These are phyloP conservation scores for Pyrgilauda ruficollis DNA, from an alignment of 2,113 vertebrate genomes.

Conservation along the genomic window DNA sequence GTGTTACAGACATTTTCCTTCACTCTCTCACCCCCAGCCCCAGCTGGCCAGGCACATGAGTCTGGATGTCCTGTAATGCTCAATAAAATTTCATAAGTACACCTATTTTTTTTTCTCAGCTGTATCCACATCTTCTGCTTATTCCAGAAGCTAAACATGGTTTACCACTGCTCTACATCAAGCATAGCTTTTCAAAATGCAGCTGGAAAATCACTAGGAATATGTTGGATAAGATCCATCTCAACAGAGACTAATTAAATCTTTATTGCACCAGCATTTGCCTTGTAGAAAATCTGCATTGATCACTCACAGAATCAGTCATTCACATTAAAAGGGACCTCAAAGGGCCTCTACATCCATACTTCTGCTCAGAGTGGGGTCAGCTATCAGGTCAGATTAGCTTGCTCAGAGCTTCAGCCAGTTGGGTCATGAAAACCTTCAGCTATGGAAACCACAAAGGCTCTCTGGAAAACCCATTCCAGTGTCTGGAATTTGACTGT, in stretches of 20 bases:
- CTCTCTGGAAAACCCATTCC: neutral
- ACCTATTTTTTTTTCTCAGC: neutral
- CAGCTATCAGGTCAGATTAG: neutral
- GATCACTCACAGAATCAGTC: neutral
- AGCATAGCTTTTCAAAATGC: neutral
- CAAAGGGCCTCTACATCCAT: neutral
- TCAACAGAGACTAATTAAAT: conserved; percentile 19
- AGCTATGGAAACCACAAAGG: neutral
- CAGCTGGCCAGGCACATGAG: neutral
- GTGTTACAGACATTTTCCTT: neutral
- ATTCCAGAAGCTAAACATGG: neutral
- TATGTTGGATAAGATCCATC: neutral
- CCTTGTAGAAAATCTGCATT: neutral
- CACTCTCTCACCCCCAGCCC: neutral
- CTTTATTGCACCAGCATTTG: neutral
- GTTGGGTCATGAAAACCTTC: neutral
- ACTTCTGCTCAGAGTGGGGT: neutral
- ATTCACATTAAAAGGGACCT: neutral
- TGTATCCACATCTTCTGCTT: neutral
- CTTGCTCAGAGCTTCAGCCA: neutral
- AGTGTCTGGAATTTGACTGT: neutral
- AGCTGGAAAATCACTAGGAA: conserved; percentile 8
- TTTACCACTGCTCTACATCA: neutral
- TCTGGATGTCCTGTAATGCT: neutral
- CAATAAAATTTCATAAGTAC: neutral